phyloP scores from a whole-genome alignment of 1,140 invertebrate genomes.

The Phocides pigmalion region DNA sequence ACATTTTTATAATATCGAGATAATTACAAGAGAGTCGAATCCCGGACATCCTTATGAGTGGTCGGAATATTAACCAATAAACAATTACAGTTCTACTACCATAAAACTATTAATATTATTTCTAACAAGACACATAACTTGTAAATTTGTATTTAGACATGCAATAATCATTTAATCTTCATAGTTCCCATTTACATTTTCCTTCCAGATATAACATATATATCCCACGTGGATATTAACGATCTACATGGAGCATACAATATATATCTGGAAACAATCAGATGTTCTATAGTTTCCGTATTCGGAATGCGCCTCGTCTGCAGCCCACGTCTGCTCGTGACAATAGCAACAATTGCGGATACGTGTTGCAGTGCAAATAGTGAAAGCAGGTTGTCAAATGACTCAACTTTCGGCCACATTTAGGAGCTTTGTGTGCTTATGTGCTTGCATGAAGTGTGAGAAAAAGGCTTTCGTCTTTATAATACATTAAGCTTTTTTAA shows the following conservation, averaged over 20 bases:
- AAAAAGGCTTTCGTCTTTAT: too few species aligned
- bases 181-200: neutral
- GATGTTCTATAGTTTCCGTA: slow-evolving; percentile 8
- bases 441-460: neutral
- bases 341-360: slow-evolving; percentile 9
- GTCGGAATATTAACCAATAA: too few species aligned
- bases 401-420: slow-evolving; percentile 5
- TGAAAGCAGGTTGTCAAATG: slow-evolving; percentile 18
- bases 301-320: neutral
- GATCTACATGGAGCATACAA: neutral
- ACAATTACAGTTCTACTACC: too few species aligned
- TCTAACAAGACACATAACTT: too few species aligned
- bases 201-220: too few species aligned
- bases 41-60: too few species aligned
- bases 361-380: neutral
- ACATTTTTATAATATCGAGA: too few species aligned
- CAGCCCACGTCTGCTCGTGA: slow-evolving; percentile 10
- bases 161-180: neutral
- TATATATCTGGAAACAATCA: slow-evolving; percentile 9
- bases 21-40: too few species aligned
- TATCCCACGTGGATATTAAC: neutral
- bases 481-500: too few species aligned
- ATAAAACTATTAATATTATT: too few species aligned
- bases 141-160: too few species aligned
- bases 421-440: slow-evolving; percentile 1